Base-by-base conservation (phyloP, 2,888 invertebrate genomes). In the Latheticus oryzae region DNA sequence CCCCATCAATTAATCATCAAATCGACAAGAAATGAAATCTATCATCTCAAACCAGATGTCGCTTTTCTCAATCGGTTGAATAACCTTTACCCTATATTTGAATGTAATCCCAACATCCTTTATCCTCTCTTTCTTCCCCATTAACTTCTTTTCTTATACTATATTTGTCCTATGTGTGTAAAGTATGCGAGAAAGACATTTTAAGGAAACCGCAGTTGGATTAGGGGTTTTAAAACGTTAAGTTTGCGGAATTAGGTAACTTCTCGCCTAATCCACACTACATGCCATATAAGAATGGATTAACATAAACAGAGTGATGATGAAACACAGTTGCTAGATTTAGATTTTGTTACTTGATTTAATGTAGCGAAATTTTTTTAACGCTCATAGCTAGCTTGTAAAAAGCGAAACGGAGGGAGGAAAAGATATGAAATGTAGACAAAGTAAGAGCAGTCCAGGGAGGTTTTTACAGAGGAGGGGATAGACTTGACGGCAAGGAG, bases 201-300 rank as follows among this genome's bases (percentile, higher is more conserved):
- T 61, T 61, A 61, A 58, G 57, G 53, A 61, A 61, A 54, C 57
- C 61, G 57, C 58, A 52, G 47, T 61, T 48, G 61, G 58, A 61
- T 61, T 61, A 61, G 67, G 64, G 72, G 72, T 72, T 72, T 73
- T 69, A 70, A 72, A 73, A 73, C 72, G 68, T 67, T 66, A 59
- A 61, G 58, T 74, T 71, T 66, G 68, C 72, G 68, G 72, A 63
- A 72, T 73, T 74, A 73, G 68, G 65, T 68, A 67, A 72, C 68
- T 71, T 73, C 67, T 67, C 65, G 47, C 55, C 63, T 70, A 71
- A 71, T 69, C 71, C 65, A 66, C 60, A 58, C 32, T 64, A 67
- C 63, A 73, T 69, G 69, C 68, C 71, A 72, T 72, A 70, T 73
- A 73, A 70, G 70, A 69, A 71, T 67, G 71, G 73, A 73, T 73